Conservation (phyloP, 2,888 invertebrate genomes). For the Drosophila pseudotakahashii region DNA sequence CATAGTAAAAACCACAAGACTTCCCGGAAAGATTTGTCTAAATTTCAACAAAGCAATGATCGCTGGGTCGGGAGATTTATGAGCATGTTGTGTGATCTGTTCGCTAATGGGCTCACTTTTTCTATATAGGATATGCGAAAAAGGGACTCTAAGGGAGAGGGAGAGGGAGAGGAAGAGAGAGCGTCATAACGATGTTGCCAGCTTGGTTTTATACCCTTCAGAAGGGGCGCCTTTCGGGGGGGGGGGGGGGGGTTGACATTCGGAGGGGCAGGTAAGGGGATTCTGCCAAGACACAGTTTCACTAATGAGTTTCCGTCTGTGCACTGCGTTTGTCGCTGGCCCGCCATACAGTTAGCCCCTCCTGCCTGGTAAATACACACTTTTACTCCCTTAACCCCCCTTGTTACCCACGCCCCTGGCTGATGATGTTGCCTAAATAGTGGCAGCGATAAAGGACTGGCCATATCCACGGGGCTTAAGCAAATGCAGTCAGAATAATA, state of each 20-base stretch:
- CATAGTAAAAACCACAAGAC: conserved; percentile 10
- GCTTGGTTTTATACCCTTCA: conserved; percentile 26
- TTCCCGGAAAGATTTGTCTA: conserved; percentile 12
- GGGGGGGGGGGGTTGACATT: background rate
- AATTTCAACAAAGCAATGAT: conserved; percentile 4
- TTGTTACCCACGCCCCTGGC: background rate
- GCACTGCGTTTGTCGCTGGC: conserved; percentile 16
- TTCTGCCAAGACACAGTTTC: conserved; percentile 67
- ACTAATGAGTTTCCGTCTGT: conserved; percentile 75
- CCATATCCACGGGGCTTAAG: background rate
- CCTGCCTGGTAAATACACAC: background rate
- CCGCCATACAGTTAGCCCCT: background rate
- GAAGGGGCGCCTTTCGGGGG: background rate
- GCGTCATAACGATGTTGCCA: conserved; percentile 59
- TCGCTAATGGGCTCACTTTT: conserved; percentile 7
- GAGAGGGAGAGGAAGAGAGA: conserved; percentile 8
- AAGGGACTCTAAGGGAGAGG: conserved; percentile 43
- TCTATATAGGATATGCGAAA: background rate
- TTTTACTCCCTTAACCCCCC: background rate
- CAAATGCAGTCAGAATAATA: conserved; percentile 7
- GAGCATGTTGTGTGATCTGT: background rate
- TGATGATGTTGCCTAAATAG: conserved; percentile 36
- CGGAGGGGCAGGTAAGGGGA: background rate
- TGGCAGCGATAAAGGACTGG: conserved; percentile 20
- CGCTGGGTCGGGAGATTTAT: conserved; percentile 2